Evolutionary conservation across 2,888 invertebrate genomes (phyloP), one percentile per base, ranked within the genome.

Genomic region (Drosophila barbarae): DNA sequence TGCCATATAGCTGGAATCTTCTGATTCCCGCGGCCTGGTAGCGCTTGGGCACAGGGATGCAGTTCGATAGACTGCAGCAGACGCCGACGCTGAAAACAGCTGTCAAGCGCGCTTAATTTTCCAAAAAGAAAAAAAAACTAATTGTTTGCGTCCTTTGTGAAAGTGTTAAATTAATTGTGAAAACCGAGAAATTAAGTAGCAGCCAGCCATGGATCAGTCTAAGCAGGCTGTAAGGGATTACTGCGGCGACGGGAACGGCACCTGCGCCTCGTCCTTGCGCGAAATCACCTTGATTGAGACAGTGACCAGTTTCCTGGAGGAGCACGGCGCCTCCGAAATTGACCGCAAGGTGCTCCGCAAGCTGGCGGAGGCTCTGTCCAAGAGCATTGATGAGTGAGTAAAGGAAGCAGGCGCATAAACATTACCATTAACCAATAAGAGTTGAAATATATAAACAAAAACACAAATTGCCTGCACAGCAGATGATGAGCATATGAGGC

Each of bases 281-380:
- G 87, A 86, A 61, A 77, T 87, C 32, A 69, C 84, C 3, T 54
- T 87, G 3, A 84, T 87, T 10, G 82, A 86, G 52, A 87, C 85
- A 26, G 84, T 87, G 58, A 85, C 87, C 12, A 86, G 82, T 61
- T 88, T 87, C 30, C 67, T 87, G 42, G 86, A 84, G 32, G 88
- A 82, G 36, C 78, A 87, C 56, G 85, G 87, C 6, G 86, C 82
- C 12, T 73, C 74, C 21, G 81, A 85, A 23, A 66, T 88, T 3
- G 88, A 86, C 53, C 79, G 79, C 13, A 74, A 68, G 13, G 72
- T 84, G 3, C 56, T 88, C 9, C 73, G 76, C 23, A 85, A 79
- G 42, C 72, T 88, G 52, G 87, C 88, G 4, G 77, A 81, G 50
- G 83, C 87, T 2, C 57, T 88, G 6, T 76, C 87, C 6, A 87